These are phyloP conservation scores for Columba livia DNA, from an alignment of 2,113 vertebrate species.

Conservation along the genomic window DNA sequence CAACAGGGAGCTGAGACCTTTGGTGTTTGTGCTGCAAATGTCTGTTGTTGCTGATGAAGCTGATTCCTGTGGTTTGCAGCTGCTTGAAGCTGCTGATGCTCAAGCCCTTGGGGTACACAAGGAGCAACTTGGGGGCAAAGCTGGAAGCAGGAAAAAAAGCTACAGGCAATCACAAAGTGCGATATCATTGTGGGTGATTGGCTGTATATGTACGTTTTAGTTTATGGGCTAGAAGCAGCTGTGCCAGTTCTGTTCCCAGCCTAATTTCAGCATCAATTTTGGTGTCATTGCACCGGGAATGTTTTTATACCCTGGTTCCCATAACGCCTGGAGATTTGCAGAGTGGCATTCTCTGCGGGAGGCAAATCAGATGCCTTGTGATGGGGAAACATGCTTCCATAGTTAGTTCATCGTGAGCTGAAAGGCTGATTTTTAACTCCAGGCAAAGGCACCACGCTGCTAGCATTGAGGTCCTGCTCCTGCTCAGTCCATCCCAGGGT, in stretches of 20 bases:
- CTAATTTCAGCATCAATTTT: conserved; percentile 41
- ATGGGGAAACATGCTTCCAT: not conserved
- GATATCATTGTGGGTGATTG: not conserved
- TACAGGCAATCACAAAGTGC: not conserved
- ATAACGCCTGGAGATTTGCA: not conserved
- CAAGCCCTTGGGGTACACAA: not conserved
- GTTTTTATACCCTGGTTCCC: conserved; percentile 16
- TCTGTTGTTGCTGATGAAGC: not conserved
- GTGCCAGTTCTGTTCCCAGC: conserved; percentile 2
- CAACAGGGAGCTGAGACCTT: not conserved
- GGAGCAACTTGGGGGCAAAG: not conserved
- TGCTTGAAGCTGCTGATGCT: not conserved
- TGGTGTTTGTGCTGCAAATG: not conserved
- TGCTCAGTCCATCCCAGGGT: accelerated
- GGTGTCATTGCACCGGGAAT: not conserved
- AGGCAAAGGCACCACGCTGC: accelerated
- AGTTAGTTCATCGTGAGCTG: not conserved
- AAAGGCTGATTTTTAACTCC: not conserved
- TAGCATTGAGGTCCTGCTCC: accelerated
- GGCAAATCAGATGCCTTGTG: not conserved
- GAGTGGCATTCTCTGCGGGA: not conserved
- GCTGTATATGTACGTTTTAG: accelerated
- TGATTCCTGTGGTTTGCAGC: not conserved
- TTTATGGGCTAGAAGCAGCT: not conserved
- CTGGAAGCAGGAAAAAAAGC: not conserved